Percentiles rank a stretch among this genome's conserved stretches.
These are phyloP conservation scores for Athripsodes cinereus DNA, from an alignment of 2,888 invertebrate genomes.

Conservation along the genomic window DNA sequence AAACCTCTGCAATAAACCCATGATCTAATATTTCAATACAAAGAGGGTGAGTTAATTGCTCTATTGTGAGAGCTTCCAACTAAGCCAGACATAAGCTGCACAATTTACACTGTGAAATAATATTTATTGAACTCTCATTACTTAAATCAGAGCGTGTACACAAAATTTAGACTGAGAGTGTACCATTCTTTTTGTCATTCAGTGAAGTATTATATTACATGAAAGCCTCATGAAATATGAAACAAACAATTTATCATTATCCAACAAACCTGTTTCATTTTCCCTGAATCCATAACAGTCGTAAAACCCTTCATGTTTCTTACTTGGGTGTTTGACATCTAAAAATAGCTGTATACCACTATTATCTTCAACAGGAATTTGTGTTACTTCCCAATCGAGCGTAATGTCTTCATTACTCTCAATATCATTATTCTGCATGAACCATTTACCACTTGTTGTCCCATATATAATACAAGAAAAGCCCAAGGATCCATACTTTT, in stretches of 20 bases:
- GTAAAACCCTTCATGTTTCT: slow-evolving; percentile 20
- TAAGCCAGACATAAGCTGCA: too few species aligned
- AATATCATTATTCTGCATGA: not conserved
- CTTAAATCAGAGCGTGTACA: too few species aligned
- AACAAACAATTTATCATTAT: too few species aligned
- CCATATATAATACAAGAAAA: slow-evolving; percentile 21
- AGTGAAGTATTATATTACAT: too few species aligned
- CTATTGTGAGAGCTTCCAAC: too few species aligned
- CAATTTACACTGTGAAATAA: too few species aligned
- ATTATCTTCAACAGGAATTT: slow-evolving; percentile 3
- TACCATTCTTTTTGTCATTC: too few species aligned
- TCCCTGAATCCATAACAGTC: slow-evolving; percentile 15
- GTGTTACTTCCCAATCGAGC: slow-evolving; percentile 7
- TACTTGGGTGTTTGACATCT: slow-evolving; percentile 15
- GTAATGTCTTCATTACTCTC: not conserved
- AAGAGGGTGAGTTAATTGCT: too few species aligned
- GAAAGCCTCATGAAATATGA: too few species aligned
- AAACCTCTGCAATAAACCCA: too few species aligned
- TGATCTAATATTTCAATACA: not conserved
- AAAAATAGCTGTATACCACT: slow-evolving; percentile 13
- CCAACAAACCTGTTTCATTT: slow-evolving; percentile 18
- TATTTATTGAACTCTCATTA: too few species aligned
- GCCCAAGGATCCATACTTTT: slow-evolving; percentile 10
- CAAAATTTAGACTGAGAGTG: too few species aligned
- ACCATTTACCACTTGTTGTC: slow-evolving; percentile 12